Evolutionary conservation across 37 sponge, comb jelly and placozoan genomes (phyloP).

Genomic region (Haliclona indistincta): DNA sequence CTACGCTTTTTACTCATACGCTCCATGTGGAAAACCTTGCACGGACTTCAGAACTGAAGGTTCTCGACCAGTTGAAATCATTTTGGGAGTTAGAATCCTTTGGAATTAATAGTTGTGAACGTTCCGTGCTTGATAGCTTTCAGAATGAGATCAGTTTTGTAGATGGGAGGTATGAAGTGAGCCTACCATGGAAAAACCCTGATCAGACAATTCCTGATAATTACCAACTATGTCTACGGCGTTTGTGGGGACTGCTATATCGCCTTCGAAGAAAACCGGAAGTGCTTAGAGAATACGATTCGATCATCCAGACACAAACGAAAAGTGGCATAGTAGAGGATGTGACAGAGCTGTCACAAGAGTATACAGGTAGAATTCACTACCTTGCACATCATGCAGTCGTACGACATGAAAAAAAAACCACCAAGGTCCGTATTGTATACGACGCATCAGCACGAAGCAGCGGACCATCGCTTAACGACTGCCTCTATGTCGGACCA

Average conservation of each 20-base stretch:
- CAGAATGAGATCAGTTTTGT: conserved; percentile 3
- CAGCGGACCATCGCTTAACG: background rate
- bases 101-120: conserved; percentile 13
- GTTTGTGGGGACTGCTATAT: conserved; percentile 16
- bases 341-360: background rate
- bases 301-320: conserved; percentile 21
- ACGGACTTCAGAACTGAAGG: background rate
- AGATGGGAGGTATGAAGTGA: conserved; percentile 37
- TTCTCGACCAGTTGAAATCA: conserved; percentile 1
- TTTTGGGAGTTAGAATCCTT: conserved; percentile 49
- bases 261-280: conserved; percentile 9
- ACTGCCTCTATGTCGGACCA: background rate
- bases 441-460: background rate
- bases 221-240: conserved; percentile 25
- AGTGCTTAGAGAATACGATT: conserved; percentile 18
- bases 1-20: conserved; percentile 1
- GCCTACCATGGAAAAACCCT: conserved; percentile 30
- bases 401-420: background rate
- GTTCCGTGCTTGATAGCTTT: conserved; percentile 6
- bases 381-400: background rate
- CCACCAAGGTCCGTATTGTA: background rate
- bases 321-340: conserved; percentile 17
- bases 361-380: background rate
- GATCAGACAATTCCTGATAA: conserved; percentile 10
- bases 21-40: background rate